Base-by-base conservation (phyloP, 2,113 vertebrate genomes). In the Amia ocellicauda region DNA sequence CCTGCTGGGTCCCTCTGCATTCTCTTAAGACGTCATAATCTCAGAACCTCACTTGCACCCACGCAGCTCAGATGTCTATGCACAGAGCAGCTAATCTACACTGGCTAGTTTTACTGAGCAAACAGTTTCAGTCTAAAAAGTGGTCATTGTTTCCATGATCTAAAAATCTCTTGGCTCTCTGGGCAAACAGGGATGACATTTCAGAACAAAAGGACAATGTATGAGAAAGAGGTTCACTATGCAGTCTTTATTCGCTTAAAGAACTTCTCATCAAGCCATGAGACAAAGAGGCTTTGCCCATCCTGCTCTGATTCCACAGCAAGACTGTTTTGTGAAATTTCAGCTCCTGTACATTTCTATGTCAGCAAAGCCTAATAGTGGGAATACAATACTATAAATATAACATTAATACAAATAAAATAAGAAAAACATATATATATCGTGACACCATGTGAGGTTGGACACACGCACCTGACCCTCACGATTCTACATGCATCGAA, bases 181-280 rank as follows among this genome's bases (percentile, higher is more conserved):
- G 65, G 41, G 69, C 71, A 85, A 83, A 84, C 73, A 80, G 59
- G 66, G 49, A 51, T 67, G 70, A 71, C 74, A 75, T 78, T 78
- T 81, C 80, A 74, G 45, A 65, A 72, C 66, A 78, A 67, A 59
- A 65, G 59, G 29, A 64, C 51, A 55, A 61, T 42, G 58, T 14
- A 75, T 67, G 41, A 64, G 60, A 47, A 14, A 23, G 19, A 23
- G 17, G 55, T 22, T 28, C 36, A 43, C 3, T n/a, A n/a, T 13
- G n/a, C 27, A 8, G 26, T 50, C 19, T 5, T 16, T 24, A 47
- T 22, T 50, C 24, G 8, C 22, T 36, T 22, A 58, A 58, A 58
- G 8, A 16, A 14, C 51, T 58, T 28, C 7, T 36, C 28, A n/a
- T 3, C 14, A 23, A 22, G 11, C 28, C 5, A 27, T 55, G 16